Percentiles rank a stretch among this genome's conserved stretches.
These are phyloP conservation scores for western clawed frog (Xenopus tropicalis) DNA, from an alignment of 2,113 vertebrate genomes.

Conservation along the genomic window DNA sequence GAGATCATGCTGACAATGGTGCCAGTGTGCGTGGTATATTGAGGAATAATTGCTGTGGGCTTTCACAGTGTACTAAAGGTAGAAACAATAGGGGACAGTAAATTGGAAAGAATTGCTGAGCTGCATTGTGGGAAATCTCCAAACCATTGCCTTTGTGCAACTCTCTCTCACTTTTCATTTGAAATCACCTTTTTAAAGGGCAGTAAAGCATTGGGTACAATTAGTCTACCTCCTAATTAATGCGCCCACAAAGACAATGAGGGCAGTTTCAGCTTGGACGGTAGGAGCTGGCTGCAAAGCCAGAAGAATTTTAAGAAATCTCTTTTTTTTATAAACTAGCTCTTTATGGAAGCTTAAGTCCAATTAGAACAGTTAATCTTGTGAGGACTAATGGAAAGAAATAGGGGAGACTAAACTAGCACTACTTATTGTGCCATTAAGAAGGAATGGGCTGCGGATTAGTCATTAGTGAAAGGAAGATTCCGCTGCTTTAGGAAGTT, in stretches of 20 bases:
- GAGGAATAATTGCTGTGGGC: conserved; percentile 62
- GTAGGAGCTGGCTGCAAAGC: conserved; percentile 82
- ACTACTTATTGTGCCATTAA: conserved; percentile 21
- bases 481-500: neutral
- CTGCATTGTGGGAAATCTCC: conserved; percentile 82
- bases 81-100: conserved; percentile 65
- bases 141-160: conserved; percentile 87
- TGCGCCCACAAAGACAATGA: conserved; percentile 87
- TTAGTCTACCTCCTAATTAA: conserved; percentile 96
- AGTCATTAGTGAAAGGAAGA: conserved; percentile 4
- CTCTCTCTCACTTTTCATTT: conserved; percentile 94
- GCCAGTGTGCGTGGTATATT: conserved; percentile 50
- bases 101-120: conserved; percentile 63
- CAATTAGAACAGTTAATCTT: conserved; percentile 75
- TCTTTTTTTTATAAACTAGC: conserved; percentile 58
- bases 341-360: conserved; percentile 66
- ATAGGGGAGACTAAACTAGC: conserved; percentile 61
- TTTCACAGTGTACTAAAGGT: conserved; percentile 64
- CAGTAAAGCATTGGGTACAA: conserved; percentile 91
- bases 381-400: conserved; percentile 65
- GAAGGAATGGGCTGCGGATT: conserved; percentile 42
- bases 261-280: conserved; percentile 86
- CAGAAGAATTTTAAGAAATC: conserved; percentile 62
- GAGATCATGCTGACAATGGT: conserved; percentile 47
- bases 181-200: conserved; percentile 95